phyloP scores from a whole-genome alignment of 37 sponge, comb jelly and placozoan genomes.

The Hexactinellida sp. region DNA sequence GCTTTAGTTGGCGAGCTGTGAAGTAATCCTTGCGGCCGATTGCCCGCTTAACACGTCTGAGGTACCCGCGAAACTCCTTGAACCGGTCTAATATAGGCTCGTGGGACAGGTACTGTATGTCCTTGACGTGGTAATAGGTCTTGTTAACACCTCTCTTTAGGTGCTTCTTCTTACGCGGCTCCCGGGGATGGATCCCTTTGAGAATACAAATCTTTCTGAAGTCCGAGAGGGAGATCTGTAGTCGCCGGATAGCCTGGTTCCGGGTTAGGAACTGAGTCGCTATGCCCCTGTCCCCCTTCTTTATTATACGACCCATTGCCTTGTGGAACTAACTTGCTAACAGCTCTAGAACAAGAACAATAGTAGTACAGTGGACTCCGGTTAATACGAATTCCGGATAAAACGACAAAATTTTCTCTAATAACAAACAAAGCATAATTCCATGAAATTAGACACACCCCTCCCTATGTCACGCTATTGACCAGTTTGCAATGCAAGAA shows the following conservation, averaged over 20 bases:
- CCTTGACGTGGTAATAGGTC: constrained; percentile 93
- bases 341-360: too few relatives aligned
- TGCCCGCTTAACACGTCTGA: constrained; percentile 67
- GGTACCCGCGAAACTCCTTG: constrained; percentile 74
- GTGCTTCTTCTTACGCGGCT: constrained; percentile 76
- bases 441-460: too few relatives aligned
- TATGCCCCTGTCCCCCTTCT: constrained; percentile 77
- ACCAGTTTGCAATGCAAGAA: too few relatives aligned
- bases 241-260: constrained; percentile 73
- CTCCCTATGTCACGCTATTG: too few relatives aligned
- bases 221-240: constrained; percentile 79
- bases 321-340: too few relatives aligned
- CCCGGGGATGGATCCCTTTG: constrained; percentile 94
- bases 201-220: constrained; percentile 94
- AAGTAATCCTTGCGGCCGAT: constrained; percentile 53
- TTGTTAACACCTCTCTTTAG: constrained; percentile 69
- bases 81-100: constrained; percentile 87
- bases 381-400: too few relatives aligned
- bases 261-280: constrained; percentile 85
- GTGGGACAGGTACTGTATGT: constrained; percentile 86
- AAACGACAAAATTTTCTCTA: too few relatives aligned
- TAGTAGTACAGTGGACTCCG: too few relatives aligned
- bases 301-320: constrained; percentile 25
- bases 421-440: too few relatives aligned
- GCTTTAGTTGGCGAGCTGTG: constrained; percentile 47